These are phyloP conservation scores for Drosophila cognata DNA, from an alignment of 2,888 invertebrate species.

Conservation along the genomic window DNA sequence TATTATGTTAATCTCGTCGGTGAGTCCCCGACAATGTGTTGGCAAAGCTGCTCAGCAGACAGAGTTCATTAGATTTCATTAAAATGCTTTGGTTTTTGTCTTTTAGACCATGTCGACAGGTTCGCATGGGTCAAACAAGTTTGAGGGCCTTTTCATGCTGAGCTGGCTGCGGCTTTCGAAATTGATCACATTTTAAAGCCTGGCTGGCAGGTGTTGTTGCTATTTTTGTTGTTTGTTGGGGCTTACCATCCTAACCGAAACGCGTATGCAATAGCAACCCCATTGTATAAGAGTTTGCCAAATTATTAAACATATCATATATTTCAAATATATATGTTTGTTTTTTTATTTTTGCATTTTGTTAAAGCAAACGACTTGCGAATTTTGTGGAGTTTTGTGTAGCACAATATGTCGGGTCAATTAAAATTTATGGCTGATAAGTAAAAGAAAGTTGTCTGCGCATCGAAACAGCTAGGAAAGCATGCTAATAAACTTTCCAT, in stretches of 20 bases:
- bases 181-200: conserved; percentile 28
- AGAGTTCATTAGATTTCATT: conserved; percentile 54
- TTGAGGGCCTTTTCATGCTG: conserved; percentile 14
- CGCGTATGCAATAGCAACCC: not conserved
- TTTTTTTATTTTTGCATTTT: not conserved
- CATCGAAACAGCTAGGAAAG: conserved; percentile 1
- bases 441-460: conserved; percentile 36
- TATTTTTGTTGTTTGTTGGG: not conserved
- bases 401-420: conserved; percentile 6
- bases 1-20: conserved; percentile 66
- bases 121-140: conserved; percentile 45
- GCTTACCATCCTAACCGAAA: conserved; percentile 9
- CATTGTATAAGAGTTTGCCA: conserved; percentile 30
- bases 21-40: conserved; percentile 52
- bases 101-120: conserved; percentile 39
- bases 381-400: conserved; percentile 1
- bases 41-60: conserved; percentile 6
- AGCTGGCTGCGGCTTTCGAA: conserved; percentile 43
- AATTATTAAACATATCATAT: conserved; percentile 2
- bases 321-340: not conserved
- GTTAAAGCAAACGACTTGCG: conserved; percentile 22
- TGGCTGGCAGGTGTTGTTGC: conserved; percentile 10
- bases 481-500: conserved; percentile 24
- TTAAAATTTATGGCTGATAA: conserved; percentile 23
- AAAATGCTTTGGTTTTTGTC: conserved; percentile 38